Conservation (phyloP, 2,113 vertebrate species). For the Melospiza georgiana region DNA sequence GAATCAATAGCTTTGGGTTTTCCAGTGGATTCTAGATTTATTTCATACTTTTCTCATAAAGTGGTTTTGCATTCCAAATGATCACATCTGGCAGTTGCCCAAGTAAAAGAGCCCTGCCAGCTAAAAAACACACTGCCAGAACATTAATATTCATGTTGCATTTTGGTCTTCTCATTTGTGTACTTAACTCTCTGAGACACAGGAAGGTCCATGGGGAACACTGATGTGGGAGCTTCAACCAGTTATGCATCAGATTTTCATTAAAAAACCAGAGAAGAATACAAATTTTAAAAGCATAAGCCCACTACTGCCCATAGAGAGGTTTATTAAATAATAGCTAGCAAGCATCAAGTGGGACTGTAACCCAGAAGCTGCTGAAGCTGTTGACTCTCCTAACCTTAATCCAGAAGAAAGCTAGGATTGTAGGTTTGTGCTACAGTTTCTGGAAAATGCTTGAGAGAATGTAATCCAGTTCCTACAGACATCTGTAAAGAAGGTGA, state of each 20-base stretch:
- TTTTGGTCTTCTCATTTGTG: conserved; percentile 30
- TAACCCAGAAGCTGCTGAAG: neutral
- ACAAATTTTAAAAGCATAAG: neutral
- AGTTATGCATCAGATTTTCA: neutral
- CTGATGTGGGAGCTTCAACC: neutral
- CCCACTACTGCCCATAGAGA: neutral
- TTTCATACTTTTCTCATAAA: neutral
- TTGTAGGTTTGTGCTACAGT: neutral
- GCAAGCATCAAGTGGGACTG: neutral
- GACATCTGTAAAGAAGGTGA: neutral
- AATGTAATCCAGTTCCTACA: neutral
- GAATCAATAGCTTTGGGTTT: neutral
- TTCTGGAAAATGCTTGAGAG: neutral
- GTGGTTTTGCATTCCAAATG: conserved; percentile 17
- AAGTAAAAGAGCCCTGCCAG: neutral
- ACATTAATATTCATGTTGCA: conserved; percentile 30
- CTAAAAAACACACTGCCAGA: neutral
- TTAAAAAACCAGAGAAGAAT: neutral
- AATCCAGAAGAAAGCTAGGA: neutral
- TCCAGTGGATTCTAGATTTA: neutral
- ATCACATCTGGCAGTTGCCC: conserved; percentile 30
- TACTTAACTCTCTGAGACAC: conserved; percentile 19
- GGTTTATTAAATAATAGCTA: neutral
- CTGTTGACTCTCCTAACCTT: neutral
- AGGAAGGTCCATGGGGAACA: neutral